Conservation (phyloP, 2,797 vertebrate species). For the Lepus oiostolus region DNA sequence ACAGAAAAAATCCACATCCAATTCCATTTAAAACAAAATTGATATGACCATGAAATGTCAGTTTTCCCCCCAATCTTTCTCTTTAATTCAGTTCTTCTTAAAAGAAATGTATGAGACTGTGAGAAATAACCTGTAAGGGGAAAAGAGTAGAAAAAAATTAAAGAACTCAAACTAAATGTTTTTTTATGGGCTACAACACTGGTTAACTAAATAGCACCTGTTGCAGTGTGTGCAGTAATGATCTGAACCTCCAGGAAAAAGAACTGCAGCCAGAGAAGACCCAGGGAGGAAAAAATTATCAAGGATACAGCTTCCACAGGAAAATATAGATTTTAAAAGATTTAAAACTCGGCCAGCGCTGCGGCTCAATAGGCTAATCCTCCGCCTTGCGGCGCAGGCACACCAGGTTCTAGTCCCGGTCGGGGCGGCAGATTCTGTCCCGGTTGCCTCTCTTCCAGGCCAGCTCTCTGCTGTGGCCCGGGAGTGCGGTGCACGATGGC, state of each 20-base stretch:
- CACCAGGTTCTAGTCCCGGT: too few relatives aligned
- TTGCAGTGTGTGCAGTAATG: background rate
- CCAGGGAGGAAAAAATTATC: constrained; percentile 59
- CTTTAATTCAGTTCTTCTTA: background rate
- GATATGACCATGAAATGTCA: background rate
- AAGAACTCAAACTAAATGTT: constrained; percentile 7
- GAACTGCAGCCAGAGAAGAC: constrained; percentile 31
- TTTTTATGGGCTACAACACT: constrained; percentile 24
- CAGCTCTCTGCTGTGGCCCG: too few relatives aligned
- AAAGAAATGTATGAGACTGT: constrained; percentile 59
- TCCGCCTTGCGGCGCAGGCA: too few relatives aligned
- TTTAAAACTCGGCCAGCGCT: background rate
- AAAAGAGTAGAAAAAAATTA: constrained; percentile 67
- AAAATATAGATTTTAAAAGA: constrained; percentile 54
- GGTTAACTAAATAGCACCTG: constrained; percentile 26
- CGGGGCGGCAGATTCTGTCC: too few relatives aligned
- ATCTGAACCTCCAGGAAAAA: constrained; percentile 52
- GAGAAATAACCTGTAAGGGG: constrained; percentile 41
- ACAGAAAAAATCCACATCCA: background rate
- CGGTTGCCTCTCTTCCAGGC: too few relatives aligned
- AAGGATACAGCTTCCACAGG: constrained; percentile 39
- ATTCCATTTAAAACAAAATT: constrained; percentile 64
- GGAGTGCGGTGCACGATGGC: too few relatives aligned
- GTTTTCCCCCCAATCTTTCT: background rate
- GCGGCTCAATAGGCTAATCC: too few relatives aligned